Conservation (phyloP, 2,888 invertebrate species). For the Eristalis arbustorum region DNA sequence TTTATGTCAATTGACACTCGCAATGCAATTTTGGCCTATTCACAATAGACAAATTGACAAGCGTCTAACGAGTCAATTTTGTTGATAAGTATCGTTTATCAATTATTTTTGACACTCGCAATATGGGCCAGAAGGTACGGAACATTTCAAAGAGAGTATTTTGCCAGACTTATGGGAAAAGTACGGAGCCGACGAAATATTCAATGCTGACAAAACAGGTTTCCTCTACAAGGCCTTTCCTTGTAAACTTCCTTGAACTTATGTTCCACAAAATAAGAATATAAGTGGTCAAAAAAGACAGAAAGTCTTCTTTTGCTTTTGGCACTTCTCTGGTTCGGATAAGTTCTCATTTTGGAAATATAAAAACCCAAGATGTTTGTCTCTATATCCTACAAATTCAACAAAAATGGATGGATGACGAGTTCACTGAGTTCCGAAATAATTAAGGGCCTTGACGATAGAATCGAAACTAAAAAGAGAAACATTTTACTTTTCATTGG, state of each 20-base stretch:
- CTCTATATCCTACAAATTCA: slow-evolving; percentile 30
- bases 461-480: neutral
- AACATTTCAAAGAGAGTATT: no score
- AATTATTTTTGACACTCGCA: no score
- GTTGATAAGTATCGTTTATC: no score
- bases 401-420: slow-evolving; percentile 36
- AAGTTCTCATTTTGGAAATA: slow-evolving; percentile 47
- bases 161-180: no score
- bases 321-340: neutral
- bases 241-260: slow-evolving; percentile 26
- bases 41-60: no score
- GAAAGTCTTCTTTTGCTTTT: neutral
- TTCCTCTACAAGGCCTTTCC: slow-evolving; percentile 36
- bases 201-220: slow-evolving; percentile 30
- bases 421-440: neutral
- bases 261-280: slow-evolving; percentile 26
- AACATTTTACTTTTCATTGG: neutral
- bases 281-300: slow-evolving; percentile 20
- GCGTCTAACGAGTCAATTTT: no score
- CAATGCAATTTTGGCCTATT: no score
- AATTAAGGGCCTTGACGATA: slow-evolving; percentile 18
- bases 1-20: no score
- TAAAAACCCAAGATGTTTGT: slow-evolving; percentile 37
- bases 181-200: no score
- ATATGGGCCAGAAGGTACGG: no score